Base-by-base conservation (phyloP, 1,140 invertebrate genomes). In the Stegodyphus dumicola region DNA sequence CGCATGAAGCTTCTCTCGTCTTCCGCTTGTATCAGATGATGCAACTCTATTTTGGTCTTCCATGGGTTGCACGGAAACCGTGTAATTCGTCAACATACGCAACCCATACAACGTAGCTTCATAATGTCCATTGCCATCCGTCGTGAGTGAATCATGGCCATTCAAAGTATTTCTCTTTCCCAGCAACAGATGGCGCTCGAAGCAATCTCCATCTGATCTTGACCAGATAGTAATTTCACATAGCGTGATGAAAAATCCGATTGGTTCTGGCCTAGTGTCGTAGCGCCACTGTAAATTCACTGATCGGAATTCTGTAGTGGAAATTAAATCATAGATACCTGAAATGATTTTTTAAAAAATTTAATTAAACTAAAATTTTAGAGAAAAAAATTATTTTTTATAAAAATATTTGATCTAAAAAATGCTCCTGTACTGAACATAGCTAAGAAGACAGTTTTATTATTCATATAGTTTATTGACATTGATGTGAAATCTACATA, bases 41-140 rank as follows among this genome's bases (percentile, higher is more conserved):
- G 49, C 88, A 86, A 86, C 89, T 52, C 65, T 69, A 66, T 66
- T 70, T 83, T 87, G 74, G 75, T 88, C 88, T 7, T 90, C 87
- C 53, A 92, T 88, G 0, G 93, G 93, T 18, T 92, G 91, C 17
- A 95, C 93, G 90, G 94, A 93, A 87, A 95, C 94, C 10, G 94
- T 94, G 89, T 95, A 95, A 65, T 94, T 95, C 17, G 95, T 95
- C 18, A 94, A 93, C 94, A 95, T 95, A 51, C 88, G 74, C 6
- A 90, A 83, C 65, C 85, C 88, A 53, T 70, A 80, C 15, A 89
- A 67, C 4, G 60, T n/a, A 7, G 87, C 88, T 74, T 88, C 69
- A 53, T 73, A 88, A 4, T 48, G 54, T 10, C 86, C 74, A 0
- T 54, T 15, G 0, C 53, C 70, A 7, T 67, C 65, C 1, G 18